phyloP scores from a whole-genome alignment of 2,113 vertebrate genomes.

The Lepus americanus region DNA sequence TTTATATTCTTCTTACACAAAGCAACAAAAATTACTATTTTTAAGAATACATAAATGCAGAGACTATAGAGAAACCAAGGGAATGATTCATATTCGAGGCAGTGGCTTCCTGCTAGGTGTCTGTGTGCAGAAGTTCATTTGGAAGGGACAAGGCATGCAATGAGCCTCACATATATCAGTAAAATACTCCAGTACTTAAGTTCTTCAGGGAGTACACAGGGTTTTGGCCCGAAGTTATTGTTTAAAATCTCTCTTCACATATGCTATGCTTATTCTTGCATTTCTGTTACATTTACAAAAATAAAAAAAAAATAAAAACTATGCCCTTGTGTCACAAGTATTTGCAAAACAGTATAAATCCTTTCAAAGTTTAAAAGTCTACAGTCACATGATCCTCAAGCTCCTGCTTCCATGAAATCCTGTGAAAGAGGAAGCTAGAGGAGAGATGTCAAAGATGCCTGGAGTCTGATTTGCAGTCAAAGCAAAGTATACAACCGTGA shows the following conservation, averaged over 20 bases:
- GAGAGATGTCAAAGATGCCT: too few relatives aligned
- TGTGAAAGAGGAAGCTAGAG: neutral
- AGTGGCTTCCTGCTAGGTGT: neutral
- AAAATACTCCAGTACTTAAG: neutral
- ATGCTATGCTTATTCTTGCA: neutral
- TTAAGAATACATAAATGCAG: neutral
- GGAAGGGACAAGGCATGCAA: neutral
- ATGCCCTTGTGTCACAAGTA: neutral
- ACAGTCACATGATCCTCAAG: too few relatives aligned
- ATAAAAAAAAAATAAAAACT: neutral
- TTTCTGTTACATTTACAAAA: constrained; percentile 19
- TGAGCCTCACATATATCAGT: neutral
- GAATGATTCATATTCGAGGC: neutral
- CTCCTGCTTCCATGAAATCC: neutral
- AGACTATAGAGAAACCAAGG: neutral
- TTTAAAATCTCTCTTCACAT: neutral
- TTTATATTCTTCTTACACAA: neutral
- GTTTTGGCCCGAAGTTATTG: neutral
- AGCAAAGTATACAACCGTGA: rapidly evolving
- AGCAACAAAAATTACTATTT: neutral
- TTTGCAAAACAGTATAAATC: constrained; percentile 32
- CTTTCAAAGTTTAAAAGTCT: neutral
- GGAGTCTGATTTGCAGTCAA: neutral
- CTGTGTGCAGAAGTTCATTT: neutral
- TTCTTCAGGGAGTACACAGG: neutral